phyloP scores from a whole-genome alignment of 2,113 vertebrate species.

The Bubo scandiacus region DNA sequence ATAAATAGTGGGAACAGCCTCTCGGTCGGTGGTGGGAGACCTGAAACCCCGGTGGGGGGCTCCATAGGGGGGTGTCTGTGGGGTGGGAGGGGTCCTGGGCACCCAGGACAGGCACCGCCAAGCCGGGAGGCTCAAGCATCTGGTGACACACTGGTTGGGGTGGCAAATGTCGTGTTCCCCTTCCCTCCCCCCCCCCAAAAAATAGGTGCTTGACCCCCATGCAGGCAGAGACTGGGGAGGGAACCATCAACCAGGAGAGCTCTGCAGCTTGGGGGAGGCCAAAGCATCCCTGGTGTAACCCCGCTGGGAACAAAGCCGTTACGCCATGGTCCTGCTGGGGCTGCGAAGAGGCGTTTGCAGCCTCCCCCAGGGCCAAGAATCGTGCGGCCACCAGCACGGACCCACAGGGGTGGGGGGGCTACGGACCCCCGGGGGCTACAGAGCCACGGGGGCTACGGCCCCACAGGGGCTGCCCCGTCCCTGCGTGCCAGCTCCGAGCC shows the following conservation, averaged over 20 bases:
- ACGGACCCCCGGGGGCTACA: too few relatives aligned
- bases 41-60: background rate
- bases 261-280: background rate
- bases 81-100: background rate
- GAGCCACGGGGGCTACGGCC: too few relatives aligned
- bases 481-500: background rate
- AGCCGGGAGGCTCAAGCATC: background rate
- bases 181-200: background rate
- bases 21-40: background rate
- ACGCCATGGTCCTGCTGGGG: background rate
- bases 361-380: background rate
- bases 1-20: background rate
- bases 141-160: background rate
- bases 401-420: background rate
- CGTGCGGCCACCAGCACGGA: rapidly evolving
- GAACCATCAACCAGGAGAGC: background rate
- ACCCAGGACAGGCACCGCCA: background rate
- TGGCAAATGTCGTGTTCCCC: background rate
- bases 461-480: background rate
- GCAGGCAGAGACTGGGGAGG: background rate
- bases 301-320: background rate
- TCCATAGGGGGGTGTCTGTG: background rate
- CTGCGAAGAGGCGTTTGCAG: background rate
- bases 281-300: background rate
- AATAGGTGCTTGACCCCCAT: background rate